Percentiles rank a stretch among this genome's conserved stretches.
Evolutionary conservation across 2,888 invertebrate species (phyloP).

Genomic region (Podotricha telesiphe): DNA sequence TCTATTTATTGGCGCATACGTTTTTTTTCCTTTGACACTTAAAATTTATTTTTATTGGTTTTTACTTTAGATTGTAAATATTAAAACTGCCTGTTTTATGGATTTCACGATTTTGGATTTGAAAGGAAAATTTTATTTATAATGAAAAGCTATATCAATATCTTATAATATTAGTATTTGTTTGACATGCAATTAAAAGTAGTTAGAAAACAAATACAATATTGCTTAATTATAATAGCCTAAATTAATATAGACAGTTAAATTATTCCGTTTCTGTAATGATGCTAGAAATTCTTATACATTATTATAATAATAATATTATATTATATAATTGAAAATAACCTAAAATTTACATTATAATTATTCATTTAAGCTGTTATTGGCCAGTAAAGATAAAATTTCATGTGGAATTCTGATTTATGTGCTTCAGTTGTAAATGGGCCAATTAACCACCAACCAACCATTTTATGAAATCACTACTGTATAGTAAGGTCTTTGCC

Average conservation of each 20-base stretch:
- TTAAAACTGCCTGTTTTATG: constrained; percentile 1
- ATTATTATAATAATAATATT: neutral
- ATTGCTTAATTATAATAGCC: neutral
- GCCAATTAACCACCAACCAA: constrained; percentile 41
- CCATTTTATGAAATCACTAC: constrained; percentile 39
- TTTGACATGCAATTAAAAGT: neutral
- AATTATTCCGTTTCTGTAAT: neutral
- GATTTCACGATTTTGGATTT: constrained; percentile 8
- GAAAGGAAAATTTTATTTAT: neutral
- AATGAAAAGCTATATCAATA: constrained; percentile 1
- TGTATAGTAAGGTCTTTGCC: constrained; percentile 42
- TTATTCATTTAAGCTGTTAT: neutral
- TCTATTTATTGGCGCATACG: constrained; percentile 26
- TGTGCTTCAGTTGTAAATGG: constrained; percentile 32
- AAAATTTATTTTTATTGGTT: constrained; percentile 19
- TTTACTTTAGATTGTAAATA: constrained; percentile 17
- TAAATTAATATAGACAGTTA: neutral
- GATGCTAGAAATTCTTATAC: neutral
- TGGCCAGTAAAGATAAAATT: neutral
- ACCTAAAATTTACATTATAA: constrained; percentile 8
- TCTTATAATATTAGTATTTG: too few relatives aligned
- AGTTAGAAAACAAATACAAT: neutral
- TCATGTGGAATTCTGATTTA: constrained; percentile 9
- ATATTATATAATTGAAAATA: constrained; percentile 14
- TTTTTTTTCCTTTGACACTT: constrained; percentile 25